phyloP scores from a whole-genome alignment of 2,797 vertebrate genomes.

The Syncerus caffer region DNA sequence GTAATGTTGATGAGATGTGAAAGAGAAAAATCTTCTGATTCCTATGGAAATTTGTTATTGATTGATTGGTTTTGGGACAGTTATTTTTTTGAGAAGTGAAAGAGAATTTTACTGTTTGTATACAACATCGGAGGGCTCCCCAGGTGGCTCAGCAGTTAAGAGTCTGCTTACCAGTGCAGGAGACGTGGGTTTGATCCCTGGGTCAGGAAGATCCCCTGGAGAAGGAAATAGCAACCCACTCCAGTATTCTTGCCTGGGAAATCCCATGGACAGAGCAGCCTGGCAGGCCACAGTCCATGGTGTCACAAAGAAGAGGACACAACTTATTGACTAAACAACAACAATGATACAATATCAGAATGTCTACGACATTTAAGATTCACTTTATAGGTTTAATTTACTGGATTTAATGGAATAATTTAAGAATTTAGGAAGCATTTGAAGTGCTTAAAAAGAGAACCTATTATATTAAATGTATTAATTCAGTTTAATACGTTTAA shows the following conservation, averaged over 20 bases:
- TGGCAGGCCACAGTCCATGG: background rate
- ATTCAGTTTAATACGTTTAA: background rate
- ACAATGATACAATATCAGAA: background rate
- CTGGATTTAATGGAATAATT: background rate
- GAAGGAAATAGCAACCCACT: background rate
- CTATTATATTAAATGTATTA: background rate
- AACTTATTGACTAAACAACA: background rate
- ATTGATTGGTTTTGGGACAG: background rate
- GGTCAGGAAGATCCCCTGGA: background rate
- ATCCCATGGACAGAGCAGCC: background rate
- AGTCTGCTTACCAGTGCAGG: background rate
- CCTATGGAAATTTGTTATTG: background rate
- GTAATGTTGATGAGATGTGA: background rate
- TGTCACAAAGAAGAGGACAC: background rate
- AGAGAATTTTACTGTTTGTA: background rate
- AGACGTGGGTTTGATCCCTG: background rate
- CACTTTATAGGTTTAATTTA: background rate
- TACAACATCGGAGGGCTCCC: background rate
- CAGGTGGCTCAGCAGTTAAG: background rate
- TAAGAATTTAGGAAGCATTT: conserved; percentile 19
- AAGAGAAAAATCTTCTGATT: background rate
- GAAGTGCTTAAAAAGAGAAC: conserved; percentile 2
- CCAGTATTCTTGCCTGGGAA: background rate
- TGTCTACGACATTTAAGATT: background rate
- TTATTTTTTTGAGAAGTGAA: background rate